Conservation (phyloP, 23 tunicate genomes). For the Phallusia fumigata region DNA sequence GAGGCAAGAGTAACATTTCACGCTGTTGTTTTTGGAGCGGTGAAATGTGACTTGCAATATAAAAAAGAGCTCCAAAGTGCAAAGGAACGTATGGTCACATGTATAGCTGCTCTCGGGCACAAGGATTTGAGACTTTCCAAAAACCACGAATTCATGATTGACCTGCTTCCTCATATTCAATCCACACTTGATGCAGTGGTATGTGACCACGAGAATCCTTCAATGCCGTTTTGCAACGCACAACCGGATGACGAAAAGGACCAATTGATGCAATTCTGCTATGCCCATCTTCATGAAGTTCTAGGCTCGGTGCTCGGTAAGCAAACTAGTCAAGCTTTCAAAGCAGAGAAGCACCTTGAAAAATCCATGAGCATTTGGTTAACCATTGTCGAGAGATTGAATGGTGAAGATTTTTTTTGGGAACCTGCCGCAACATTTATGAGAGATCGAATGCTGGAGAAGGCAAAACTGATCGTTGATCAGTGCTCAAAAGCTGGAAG, state of each 20-base stretch:
- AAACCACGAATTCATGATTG: not conserved
- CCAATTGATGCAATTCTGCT: not conserved
- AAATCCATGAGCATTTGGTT: not conserved
- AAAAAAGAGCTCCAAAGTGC: not conserved
- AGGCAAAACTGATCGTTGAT: not conserved
- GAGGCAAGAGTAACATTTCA: not conserved
- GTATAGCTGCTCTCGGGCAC: not conserved
- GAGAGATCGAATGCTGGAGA: not conserved
- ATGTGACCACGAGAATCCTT: no score
- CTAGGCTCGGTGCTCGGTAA: not conserved
- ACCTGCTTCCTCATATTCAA: not conserved
- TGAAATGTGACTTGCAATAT: not conserved
- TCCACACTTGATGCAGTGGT: not conserved
- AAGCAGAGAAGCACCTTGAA: not conserved
- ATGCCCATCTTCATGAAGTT: slow-evolving; percentile 1
- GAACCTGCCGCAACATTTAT: not conserved
- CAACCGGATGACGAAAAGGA: not conserved
- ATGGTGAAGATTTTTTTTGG: not conserved
- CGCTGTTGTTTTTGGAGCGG: slow-evolving; percentile 1
- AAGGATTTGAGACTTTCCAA: not conserved
- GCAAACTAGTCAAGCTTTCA: not conserved
- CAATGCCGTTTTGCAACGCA: no score
- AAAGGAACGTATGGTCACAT: no score
- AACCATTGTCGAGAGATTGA: not conserved
- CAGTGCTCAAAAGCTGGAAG: not conserved